These are phyloP conservation scores for Yponomeuta cagnagella DNA, from an alignment of 2,888 invertebrate species.

Conservation along the genomic window DNA sequence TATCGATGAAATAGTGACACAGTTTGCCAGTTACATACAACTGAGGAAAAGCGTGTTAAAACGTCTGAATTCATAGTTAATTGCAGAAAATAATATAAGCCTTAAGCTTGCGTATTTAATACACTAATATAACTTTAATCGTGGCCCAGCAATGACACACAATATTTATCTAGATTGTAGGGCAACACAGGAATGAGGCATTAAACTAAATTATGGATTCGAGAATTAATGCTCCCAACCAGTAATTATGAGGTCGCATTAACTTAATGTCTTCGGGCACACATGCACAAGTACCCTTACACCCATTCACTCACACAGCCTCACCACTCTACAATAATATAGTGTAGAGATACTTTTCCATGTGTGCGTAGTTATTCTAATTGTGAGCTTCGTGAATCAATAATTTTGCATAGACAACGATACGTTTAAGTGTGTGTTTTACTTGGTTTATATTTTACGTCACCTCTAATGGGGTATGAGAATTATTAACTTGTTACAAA, in stretches of 20 bases:
- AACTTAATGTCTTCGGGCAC: constrained; percentile 70
- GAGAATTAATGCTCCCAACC: constrained; percentile 70
- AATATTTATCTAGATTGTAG: constrained; percentile 71
- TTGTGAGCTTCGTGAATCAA: not conserved
- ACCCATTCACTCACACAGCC: constrained; percentile 21
- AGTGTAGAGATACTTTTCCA: not conserved
- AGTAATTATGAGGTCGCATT: constrained; percentile 74
- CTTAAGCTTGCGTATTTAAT: not conserved
- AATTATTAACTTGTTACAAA: too few relatives aligned
- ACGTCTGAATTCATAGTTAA: too few relatives aligned
- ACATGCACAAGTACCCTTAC: constrained; percentile 29
- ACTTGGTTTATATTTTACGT: too few relatives aligned
- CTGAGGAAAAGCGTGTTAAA: too few relatives aligned
- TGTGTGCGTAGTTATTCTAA: not conserved
- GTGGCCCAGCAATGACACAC: constrained; percentile 51
- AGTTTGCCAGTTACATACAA: too few relatives aligned
- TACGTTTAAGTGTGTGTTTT: not conserved
- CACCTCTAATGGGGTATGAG: too few relatives aligned
- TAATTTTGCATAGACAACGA: not conserved
- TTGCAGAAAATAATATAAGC: too few relatives aligned
- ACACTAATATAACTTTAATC: constrained; percentile 48
- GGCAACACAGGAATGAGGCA: constrained; percentile 68
- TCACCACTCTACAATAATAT: not conserved
- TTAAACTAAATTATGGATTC: constrained; percentile 74
- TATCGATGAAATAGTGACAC: too few relatives aligned